A percentile compares a stretch with the other conserved stretches of the same genome.
Evolutionary conservation across 2,113 vertebrate species (phyloP).

Genomic region (Lophius piscatorius): DNA sequence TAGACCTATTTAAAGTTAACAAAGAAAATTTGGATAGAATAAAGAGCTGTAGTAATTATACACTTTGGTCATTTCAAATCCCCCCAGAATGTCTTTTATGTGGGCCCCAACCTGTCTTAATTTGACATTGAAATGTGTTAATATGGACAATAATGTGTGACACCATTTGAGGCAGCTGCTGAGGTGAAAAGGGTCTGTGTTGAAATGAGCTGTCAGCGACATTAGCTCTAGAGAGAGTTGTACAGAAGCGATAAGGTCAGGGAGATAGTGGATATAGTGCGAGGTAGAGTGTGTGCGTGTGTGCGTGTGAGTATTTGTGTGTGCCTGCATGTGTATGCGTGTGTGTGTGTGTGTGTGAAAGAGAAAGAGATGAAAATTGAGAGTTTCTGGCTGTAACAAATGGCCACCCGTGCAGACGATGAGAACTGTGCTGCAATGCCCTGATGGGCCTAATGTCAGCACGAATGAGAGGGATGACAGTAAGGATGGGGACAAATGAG

Average conservation of each 20-base stretch:
- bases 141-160: conserved; percentile 29
- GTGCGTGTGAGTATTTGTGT: not conserved
- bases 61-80: not conserved
- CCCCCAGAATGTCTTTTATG: not conserved
- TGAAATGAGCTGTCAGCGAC: conserved; percentile 56
- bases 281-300: conserved; percentile 26
- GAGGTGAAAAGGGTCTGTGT: conserved; percentile 15
- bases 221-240: conserved; percentile 39
- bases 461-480: conserved; percentile 1
- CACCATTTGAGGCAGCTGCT: conserved; percentile 28
- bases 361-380: conserved; percentile 25
- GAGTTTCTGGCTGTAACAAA: conserved; percentile 54
- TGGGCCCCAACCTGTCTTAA: conserved; percentile 21
- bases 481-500: conserved; percentile 9
- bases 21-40: no score
- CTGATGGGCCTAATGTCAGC: conserved; percentile 47
- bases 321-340: conserved; percentile 6
- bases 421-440: conserved; percentile 30
- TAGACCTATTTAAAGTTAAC: no score
- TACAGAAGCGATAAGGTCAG: conserved; percentile 59
- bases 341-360: not conserved
- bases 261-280: conserved; percentile 31
- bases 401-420: conserved; percentile 38
- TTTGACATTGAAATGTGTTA: conserved; percentile 58
- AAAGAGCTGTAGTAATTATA: not conserved